Percentiles rank a stretch among this genome's conserved stretches.
These are phyloP conservation scores for Phragmatobia fuliginosa DNA, from an alignment of 2,888 invertebrate species.

Conservation along the genomic window DNA sequence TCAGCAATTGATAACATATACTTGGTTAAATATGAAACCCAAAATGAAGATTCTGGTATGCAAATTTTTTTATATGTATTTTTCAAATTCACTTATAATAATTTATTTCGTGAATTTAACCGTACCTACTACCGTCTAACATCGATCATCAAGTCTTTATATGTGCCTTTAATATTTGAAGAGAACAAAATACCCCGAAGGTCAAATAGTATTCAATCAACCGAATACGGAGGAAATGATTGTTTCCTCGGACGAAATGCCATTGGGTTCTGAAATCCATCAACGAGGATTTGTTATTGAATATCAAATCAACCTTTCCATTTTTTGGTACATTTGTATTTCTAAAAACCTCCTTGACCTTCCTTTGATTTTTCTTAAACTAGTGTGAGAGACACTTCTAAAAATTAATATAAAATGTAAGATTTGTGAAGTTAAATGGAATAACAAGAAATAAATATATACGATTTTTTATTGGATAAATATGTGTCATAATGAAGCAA, in stretches of 20 bases:
- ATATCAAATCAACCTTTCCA: background rate
- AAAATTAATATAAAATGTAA: background rate
- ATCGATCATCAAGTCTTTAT: background rate
- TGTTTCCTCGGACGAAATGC: background rate
- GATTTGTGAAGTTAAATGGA: background rate
- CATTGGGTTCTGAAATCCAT: background rate
- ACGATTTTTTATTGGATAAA: background rate
- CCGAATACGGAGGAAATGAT: background rate
- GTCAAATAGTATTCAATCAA: background rate
- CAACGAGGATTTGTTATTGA: background rate
- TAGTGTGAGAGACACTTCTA: background rate
- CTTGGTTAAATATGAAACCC: too few relatives aligned
- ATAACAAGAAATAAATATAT: background rate
- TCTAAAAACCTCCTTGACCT: too few relatives aligned
- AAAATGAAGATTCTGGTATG: background rate
- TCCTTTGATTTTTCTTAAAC: background rate
- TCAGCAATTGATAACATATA: too few relatives aligned
- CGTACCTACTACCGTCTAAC: background rate
- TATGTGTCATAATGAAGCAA: too few relatives aligned
- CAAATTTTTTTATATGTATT: background rate
- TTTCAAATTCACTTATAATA: too few relatives aligned
- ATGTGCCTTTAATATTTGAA: background rate
- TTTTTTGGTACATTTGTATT: background rate
- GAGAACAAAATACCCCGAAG: background rate
- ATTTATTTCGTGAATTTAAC: background rate